Conservation (phyloP, 1,140 invertebrate species). For the Myzus persicae region DNA sequence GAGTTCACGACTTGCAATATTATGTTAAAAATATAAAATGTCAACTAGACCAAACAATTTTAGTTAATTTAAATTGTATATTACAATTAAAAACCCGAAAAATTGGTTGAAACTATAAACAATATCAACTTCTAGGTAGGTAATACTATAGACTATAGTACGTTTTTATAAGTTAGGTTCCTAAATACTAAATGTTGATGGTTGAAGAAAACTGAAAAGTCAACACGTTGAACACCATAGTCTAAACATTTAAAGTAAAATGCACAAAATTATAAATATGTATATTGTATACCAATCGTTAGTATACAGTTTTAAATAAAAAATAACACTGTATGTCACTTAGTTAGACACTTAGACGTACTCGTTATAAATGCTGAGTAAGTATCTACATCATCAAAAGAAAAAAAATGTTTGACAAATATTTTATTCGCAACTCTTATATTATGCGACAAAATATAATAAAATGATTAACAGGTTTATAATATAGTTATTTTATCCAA, state of each 20-base stretch:
- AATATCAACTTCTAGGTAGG: background rate
- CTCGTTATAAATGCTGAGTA: background rate
- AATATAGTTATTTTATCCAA: background rate
- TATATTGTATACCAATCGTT: too few relatives aligned
- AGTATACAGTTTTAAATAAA: too few relatives aligned
- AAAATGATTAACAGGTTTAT: background rate
- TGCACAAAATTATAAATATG: too few relatives aligned
- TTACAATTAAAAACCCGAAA: background rate
- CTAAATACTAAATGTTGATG: too few relatives aligned
- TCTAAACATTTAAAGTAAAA: too few relatives aligned
- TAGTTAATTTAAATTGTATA: background rate
- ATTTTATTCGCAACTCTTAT: background rate
- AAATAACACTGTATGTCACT: background rate
- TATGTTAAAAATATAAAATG: background rate
- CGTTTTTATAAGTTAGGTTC: too few relatives aligned
- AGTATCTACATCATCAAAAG: background rate
- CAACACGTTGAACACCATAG: too few relatives aligned
- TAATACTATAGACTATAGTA: background rate
- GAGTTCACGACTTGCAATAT: background rate
- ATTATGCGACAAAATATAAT: background rate
- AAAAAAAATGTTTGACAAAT: background rate
- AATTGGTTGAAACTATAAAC: background rate
- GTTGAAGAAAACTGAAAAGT: too few relatives aligned
- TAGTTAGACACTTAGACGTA: background rate
- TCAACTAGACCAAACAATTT: background rate